phyloP scores from a whole-genome alignment of 2,888 invertebrate species.

The Megastigmus dorsalis region DNA sequence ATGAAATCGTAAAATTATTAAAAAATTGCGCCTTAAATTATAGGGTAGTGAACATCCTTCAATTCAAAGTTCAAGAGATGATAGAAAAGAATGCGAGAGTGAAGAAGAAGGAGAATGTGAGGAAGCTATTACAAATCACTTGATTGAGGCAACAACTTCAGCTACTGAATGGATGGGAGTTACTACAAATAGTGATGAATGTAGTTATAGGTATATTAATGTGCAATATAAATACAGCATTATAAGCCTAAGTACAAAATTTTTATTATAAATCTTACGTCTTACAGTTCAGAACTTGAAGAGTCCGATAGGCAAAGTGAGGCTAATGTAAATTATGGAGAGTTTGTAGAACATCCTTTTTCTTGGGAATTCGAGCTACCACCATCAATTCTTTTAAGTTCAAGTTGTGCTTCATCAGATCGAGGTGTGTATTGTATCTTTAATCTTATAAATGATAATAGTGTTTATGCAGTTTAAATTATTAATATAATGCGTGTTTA shows the following conservation, averaged over 20 bases:
- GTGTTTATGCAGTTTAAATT: not conserved
- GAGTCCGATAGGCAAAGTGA: conserved; percentile 75
- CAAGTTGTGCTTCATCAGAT: conserved; percentile 82
- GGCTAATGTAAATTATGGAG: conserved; percentile 67
- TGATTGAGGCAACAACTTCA: conserved; percentile 78
- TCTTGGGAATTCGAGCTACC: conserved; percentile 82
- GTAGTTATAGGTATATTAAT: conserved; percentile 80
- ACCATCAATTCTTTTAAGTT: conserved; percentile 84
- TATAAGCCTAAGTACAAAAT: not conserved
- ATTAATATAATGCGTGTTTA: not conserved
- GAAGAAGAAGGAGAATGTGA: conserved; percentile 80
- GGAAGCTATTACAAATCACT: conserved; percentile 78
- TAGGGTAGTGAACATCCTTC: conserved; percentile 60
- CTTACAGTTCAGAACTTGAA: conserved; percentile 81
- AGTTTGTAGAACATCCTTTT: conserved; percentile 76
- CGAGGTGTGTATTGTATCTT: conserved; percentile 77
- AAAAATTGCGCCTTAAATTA: too few relatives aligned
- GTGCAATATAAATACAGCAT: not conserved
- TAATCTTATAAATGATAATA: not conserved
- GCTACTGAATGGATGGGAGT: conserved; percentile 92
- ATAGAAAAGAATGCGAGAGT: conserved; percentile 74
- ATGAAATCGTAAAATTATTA: conserved; percentile 4
- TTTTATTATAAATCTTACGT: conserved; percentile 48
- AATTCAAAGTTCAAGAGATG: conserved; percentile 59
- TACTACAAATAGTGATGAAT: conserved; percentile 91